Evolutionary conservation across 2,113 vertebrate species (phyloP).

Genomic region (Recurvirostra avosetta): DNA sequence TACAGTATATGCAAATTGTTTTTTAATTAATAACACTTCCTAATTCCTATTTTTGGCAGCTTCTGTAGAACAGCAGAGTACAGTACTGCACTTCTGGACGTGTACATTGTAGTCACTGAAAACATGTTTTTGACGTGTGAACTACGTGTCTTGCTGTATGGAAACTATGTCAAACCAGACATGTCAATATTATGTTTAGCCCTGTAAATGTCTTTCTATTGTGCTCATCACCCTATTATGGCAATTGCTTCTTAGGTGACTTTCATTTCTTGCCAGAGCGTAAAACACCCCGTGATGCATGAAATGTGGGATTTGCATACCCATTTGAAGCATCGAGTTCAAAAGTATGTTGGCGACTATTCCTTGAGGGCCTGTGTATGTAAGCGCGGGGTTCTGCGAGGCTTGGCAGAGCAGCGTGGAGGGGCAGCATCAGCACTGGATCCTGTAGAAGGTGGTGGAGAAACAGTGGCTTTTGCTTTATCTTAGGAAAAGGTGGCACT

Average conservation of each 20-base stretch:
- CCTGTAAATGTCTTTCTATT: slow-evolving; percentile 11
- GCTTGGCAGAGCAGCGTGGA: neutral
- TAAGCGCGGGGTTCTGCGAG: neutral
- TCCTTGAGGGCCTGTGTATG: neutral
- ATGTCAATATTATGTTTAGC: neutral
- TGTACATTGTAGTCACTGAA: neutral
- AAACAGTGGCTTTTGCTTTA: neutral
- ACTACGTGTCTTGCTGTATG: neutral
- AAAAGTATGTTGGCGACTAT: neutral
- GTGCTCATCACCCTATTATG: slow-evolving; percentile 11
- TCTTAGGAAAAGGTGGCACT: neutral
- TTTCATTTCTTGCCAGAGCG: slow-evolving; percentile 52
- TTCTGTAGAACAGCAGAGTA: neutral
- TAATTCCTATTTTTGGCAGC: neutral
- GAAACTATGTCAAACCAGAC: neutral
- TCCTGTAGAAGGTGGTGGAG: neutral
- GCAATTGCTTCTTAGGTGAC: slow-evolving; percentile 47
- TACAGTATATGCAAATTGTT: neutral
- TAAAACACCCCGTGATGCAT: slow-evolving; percentile 48
- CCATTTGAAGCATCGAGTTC: neutral
- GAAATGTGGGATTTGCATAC: slow-evolving; percentile 65
- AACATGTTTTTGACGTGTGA: neutral
- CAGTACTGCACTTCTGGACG: neutral
- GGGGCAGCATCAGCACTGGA: rapidly evolving
- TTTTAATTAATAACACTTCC: neutral